Base-by-base conservation (phyloP, 2,888 invertebrate species). In the Hololepta plana region DNA sequence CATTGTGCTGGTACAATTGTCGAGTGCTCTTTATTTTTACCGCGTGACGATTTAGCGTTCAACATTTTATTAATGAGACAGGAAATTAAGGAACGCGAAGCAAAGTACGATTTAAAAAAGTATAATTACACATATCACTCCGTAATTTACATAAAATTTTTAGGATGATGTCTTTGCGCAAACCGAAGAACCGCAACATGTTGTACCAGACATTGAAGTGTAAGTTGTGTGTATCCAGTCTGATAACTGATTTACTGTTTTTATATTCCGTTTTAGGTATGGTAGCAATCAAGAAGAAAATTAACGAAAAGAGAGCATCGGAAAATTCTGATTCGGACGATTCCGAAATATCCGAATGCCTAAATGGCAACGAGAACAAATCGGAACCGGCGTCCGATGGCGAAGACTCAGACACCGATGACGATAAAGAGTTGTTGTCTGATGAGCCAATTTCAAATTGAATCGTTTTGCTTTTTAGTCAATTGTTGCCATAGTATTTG, bases 121-220 rank as follows among this genome's bases (percentile, higher is more conserved):
- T 10, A 2, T 19, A 11, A 10, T 26, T 12, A 21, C 15, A 13
- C 15, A 27, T n/a, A n/a, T n/a, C n/a, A n/a, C n/a, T n/a, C n/a
- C 7, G 4, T 24, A 19, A 17, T 4, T 2, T 10, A 8, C 7
- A 14, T 2, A 3, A 17, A 21, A n/a, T 19, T 27, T 34, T 9
- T 26, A 42, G 41, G 23, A 28, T 40, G 30, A 37, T 39, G 16
- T 32, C 34, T 4, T 29, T 39, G 20, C 28, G 38, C 8, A 40
- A 38, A 30, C 41, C 40, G 11, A 42, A 37, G 31, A 39, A 35
- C 29, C 32, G 36, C 8, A 35, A 31, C 9, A 36, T 40, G 33
- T 30, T 43, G 11, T 30, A 39, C 9, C 43, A 43, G 34, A 42
- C 43, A 13, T 35, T 43, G 26, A 43, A 43, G 38, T 42, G 43